Percentiles rank a stretch among this genome's conserved stretches.
phyloP scores from a whole-genome alignment of 2,888 invertebrate genomes.

The Euphydryas editha region DNA sequence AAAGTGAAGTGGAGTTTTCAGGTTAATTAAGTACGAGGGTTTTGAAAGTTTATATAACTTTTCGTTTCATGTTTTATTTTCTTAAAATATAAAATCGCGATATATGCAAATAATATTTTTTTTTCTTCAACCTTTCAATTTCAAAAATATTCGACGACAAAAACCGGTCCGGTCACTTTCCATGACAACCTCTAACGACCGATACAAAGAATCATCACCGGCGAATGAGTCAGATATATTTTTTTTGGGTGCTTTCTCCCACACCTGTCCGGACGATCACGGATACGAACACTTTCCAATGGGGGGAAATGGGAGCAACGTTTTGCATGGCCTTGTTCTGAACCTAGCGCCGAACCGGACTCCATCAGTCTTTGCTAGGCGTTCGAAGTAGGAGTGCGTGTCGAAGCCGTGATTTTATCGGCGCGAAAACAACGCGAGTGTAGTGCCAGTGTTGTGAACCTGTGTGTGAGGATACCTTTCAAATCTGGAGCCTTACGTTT shows the following conservation, averaged over 20 bases:
- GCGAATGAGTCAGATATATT: conserved; percentile 74
- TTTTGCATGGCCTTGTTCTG: conserved; percentile 80
- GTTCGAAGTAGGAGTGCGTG: conserved; percentile 49
- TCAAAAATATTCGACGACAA: conserved; percentile 34
- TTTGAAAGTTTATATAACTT: background rate
- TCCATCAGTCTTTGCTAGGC: conserved; percentile 59
- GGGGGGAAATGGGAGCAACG: conserved; percentile 75
- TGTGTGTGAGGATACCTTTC: conserved; percentile 60
- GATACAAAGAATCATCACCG: conserved; percentile 59
- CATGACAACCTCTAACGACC: conserved; percentile 46
- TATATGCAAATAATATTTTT: conserved; percentile 10
- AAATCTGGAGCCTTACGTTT: conserved; percentile 73
- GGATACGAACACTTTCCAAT: conserved; percentile 81
- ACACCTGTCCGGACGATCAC: conserved; percentile 75
- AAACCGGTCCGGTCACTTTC: conserved; percentile 78
- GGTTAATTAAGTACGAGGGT: background rate
- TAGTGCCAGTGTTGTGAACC: conserved; percentile 53
- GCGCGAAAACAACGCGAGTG: conserved; percentile 63
- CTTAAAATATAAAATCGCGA: background rate
- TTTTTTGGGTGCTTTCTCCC: conserved; percentile 81
- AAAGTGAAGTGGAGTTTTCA: background rate
- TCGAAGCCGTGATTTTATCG: conserved; percentile 39
- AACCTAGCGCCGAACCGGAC: conserved; percentile 48
- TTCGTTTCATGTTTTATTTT: background rate
- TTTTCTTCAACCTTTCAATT: conserved; percentile 17